These are phyloP conservation scores for Anas capensis DNA, from an alignment of 2,797 vertebrate species.

Conservation along the genomic window DNA sequence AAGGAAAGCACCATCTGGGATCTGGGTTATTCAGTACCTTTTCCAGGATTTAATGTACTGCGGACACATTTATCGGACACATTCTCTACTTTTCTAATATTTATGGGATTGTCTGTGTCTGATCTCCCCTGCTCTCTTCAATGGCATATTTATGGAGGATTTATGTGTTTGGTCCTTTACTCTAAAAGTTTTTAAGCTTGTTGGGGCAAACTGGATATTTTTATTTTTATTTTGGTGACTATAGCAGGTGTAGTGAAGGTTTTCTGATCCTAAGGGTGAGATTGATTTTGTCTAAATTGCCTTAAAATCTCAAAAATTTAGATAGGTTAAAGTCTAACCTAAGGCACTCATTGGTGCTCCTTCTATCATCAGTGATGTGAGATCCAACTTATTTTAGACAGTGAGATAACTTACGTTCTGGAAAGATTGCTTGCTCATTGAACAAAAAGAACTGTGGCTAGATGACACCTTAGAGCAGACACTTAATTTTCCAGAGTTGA, in stretches of 20 bases:
- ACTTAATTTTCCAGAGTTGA: background rate
- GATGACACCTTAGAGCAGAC: background rate
- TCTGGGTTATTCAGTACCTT: background rate
- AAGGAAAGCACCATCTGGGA: accelerated
- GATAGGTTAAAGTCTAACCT: background rate
- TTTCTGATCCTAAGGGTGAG: background rate
- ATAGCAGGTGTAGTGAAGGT: background rate
- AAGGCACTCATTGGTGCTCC: background rate
- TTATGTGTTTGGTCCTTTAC: background rate
- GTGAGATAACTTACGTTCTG: background rate
- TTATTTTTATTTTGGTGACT: too few relatives aligned
- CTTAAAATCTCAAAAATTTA: background rate
- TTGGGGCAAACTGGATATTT: background rate
- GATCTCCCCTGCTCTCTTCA: background rate
- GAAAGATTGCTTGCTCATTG: background rate
- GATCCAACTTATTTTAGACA: background rate
- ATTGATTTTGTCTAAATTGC: background rate
- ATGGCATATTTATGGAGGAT: background rate
- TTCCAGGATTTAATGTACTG: background rate
- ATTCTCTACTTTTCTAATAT: background rate
- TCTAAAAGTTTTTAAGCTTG: background rate
- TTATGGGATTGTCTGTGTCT: background rate
- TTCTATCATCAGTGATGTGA: background rate
- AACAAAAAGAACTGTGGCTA: background rate
- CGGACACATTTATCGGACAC: background rate